Evolutionary conservation across 2,113 vertebrate genomes (phyloP).

Genomic region (Alethe diademata): DNA sequence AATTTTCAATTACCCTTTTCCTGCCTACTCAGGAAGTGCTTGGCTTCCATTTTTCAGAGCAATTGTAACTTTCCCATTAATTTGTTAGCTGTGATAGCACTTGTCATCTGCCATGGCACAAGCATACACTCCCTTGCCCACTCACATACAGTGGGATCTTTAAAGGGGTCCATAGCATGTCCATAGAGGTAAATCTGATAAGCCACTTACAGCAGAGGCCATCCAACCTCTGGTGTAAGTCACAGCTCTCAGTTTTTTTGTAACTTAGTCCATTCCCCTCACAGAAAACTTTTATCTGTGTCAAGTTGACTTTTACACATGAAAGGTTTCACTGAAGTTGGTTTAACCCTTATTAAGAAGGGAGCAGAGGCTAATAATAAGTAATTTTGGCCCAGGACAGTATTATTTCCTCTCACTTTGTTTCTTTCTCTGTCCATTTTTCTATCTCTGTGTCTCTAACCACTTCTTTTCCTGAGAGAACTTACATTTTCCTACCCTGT

Average conservation of each 20-base stretch:
- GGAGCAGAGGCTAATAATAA: neutral
- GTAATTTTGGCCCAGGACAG: neutral
- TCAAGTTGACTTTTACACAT: neutral
- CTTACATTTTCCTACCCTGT: neutral
- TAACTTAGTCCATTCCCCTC: neutral
- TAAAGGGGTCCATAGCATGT: rapidly evolving
- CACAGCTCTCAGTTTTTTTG: neutral
- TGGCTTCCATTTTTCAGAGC: neutral
- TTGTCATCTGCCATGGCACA: neutral
- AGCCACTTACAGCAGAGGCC: neutral
- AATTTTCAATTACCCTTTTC: neutral
- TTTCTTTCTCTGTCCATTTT: neutral
- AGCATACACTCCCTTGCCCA: rapidly evolving
- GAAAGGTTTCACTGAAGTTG: neutral
- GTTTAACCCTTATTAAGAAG: conserved; percentile 1
- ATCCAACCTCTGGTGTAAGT: neutral
- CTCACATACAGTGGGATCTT: neutral
- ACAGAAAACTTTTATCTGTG: neutral
- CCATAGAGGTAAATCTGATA: neutral
- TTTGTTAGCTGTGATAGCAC: neutral
- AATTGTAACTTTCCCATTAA: neutral
- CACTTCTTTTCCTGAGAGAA: neutral
- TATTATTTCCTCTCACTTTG: neutral
- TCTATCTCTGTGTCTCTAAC: neutral
- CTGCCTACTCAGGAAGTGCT: neutral